Evolutionary conservation across 2,888 invertebrate genomes (phyloP).

Genomic region (Aleiodes alternator): DNA sequence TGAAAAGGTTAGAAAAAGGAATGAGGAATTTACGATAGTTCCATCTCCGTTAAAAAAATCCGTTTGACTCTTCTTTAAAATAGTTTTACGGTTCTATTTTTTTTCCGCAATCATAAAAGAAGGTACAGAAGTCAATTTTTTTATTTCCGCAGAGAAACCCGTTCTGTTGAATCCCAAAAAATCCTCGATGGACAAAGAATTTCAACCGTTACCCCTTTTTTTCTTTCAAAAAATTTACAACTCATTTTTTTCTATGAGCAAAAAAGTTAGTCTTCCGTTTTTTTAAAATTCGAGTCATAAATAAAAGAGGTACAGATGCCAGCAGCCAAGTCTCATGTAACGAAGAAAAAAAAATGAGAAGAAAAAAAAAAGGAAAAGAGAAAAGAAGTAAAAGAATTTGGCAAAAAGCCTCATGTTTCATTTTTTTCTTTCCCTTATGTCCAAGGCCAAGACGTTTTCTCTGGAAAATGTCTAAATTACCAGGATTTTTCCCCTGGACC

Average conservation of each 20-base stretch:
- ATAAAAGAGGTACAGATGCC: conserved; percentile 29
- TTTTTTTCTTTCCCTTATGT: not conserved
- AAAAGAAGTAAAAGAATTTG: conserved; percentile 11
- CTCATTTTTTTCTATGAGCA: not conserved
- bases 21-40: conserved; percentile 21
- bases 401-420: conserved; percentile 36
- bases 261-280: conserved; percentile 14
- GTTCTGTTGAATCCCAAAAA: conserved; percentile 18
- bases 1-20: not conserved
- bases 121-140: conserved; percentile 23
- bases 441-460: conserved; percentile 39
- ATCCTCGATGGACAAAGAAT: conserved; percentile 4
- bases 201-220: conserved; percentile 4
- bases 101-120: conserved; percentile 14
- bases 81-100: conserved; percentile 13
- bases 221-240: conserved; percentile 2
- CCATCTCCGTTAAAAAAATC: conserved; percentile 6
- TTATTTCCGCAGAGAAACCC: conserved; percentile 12
- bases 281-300: conserved; percentile 19
- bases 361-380: conserved; percentile 11
- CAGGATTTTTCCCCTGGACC: conserved; percentile 38
- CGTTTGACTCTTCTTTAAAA: not conserved
- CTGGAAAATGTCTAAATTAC: conserved; percentile 54
- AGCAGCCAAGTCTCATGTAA: conserved; percentile 27
- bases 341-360: not conserved